These are phyloP conservation scores for Pandemis corylana DNA, from an alignment of 2,888 invertebrate species.

Conservation along the genomic window DNA sequence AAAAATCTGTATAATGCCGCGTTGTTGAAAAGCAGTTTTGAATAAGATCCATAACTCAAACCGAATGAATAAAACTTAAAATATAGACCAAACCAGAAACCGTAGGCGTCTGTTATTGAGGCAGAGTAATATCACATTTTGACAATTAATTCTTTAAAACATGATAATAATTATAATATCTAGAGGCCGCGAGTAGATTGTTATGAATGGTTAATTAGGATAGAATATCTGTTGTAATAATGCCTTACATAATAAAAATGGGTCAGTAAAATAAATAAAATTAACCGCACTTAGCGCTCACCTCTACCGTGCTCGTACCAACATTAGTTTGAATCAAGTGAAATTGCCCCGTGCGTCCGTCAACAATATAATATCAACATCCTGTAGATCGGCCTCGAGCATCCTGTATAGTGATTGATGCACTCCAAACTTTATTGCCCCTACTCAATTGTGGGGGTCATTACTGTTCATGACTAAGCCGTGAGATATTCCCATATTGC, in stretches of 20 bases:
- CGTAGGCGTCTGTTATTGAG: no score
- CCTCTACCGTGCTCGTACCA: background rate
- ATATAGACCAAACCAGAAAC: no score
- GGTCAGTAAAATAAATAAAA: no score
- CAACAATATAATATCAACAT: constrained; percentile 58
- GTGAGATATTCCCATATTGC: constrained; percentile 12
- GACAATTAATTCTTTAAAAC: no score
- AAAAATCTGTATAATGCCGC: background rate
- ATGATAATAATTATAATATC: no score
- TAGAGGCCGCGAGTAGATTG: no score
- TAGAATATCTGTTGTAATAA: no score
- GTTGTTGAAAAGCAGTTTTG: background rate
- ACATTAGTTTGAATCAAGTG: constrained; percentile 21
- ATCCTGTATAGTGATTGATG: constrained; percentile 48
- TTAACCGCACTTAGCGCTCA: constrained; percentile 6
- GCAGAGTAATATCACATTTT: no score
- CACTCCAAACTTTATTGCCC: constrained; percentile 45
- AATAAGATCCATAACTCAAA: no score
- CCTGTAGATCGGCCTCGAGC: constrained; percentile 47
- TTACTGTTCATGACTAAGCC: constrained; percentile 1
- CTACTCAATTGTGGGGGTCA: constrained; percentile 26
- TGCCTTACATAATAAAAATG: no score
- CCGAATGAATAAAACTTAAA: no score
- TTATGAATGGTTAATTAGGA: no score
- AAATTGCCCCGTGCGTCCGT: constrained; percentile 48